These are phyloP conservation scores for Conomelus anceps DNA, from an alignment of 2,888 invertebrate genomes.

Conservation along the genomic window DNA sequence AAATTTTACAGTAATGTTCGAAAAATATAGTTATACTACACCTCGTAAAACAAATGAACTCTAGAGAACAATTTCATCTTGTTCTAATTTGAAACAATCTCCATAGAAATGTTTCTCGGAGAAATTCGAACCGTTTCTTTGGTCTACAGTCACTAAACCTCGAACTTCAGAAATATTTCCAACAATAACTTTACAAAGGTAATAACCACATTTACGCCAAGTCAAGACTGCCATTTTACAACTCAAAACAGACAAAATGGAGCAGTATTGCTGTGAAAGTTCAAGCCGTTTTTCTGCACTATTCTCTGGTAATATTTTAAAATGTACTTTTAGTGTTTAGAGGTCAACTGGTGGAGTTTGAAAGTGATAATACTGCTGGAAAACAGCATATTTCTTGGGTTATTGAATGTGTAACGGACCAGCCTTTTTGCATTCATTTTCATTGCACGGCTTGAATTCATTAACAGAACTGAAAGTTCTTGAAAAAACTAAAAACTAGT, in stretches of 20 bases:
- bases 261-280: neutral
- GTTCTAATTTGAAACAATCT: neutral
- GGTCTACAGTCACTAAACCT: neutral
- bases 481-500: neutral
- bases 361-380: neutral
- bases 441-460: neutral
- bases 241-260: neutral
- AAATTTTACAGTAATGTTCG: neutral
- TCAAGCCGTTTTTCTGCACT: neutral
- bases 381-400: neutral
- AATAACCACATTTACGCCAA: neutral
- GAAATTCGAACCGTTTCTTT: neutral
- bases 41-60: neutral
- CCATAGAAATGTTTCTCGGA: neutral
- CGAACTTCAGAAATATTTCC: neutral
- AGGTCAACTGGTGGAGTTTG: neutral
- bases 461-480: neutral
- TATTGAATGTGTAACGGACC: neutral
- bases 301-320: neutral
- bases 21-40: neutral
- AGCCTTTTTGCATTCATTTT: too few species aligned
- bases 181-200: neutral
- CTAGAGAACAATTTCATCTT: neutral
- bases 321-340: neutral
- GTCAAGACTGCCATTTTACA: neutral